Conservation (phyloP, 2,888 invertebrate species). For the Nesidiocoris tenuis region DNA sequence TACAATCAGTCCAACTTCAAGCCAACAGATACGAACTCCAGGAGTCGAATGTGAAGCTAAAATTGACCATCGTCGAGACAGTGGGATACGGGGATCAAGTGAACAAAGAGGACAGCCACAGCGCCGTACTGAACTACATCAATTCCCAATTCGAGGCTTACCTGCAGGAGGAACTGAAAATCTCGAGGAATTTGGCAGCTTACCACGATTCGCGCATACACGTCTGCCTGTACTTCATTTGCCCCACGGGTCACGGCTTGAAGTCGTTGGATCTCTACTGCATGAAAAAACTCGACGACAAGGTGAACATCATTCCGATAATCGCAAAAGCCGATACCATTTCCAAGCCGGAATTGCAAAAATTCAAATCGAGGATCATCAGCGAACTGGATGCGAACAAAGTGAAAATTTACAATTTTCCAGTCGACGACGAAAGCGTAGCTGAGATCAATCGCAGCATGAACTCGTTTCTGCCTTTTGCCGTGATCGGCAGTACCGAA, state of each 20-base stretch:
- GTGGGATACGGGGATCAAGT: conserved; percentile 99
- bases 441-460: conserved; percentile 83
- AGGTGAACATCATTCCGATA: conserved; percentile 98
- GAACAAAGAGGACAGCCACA: conserved; percentile 98
- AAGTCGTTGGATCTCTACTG: conserved; percentile 98
- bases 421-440: conserved; percentile 94
- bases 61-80: conserved; percentile 94
- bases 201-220: conserved; percentile 97
- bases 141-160: conserved; percentile 97
- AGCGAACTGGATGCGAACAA: conserved; percentile 89
- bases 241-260: conserved; percentile 79
- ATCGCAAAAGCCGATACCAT: conserved; percentile 99
- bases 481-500: conserved; percentile 97
- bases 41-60: conserved; percentile 86
- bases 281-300: conserved; percentile 97
- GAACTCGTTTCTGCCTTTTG: conserved; percentile 96
- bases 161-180: conserved; percentile 97
- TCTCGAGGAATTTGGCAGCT: conserved; percentile 82
- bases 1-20: conserved; percentile 95
- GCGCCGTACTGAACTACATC: conserved; percentile 96
- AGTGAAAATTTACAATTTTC: conserved; percentile 97
- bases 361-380: conserved; percentile 94
- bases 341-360: conserved; percentile 94
- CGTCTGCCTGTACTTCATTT: conserved; percentile 97
- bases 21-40: conserved; percentile 94